Evolutionary conservation across 2,888 invertebrate species (phyloP), one percentile per base, ranked within the genome.

Genomic region (Plagodis pulveraria): DNA sequence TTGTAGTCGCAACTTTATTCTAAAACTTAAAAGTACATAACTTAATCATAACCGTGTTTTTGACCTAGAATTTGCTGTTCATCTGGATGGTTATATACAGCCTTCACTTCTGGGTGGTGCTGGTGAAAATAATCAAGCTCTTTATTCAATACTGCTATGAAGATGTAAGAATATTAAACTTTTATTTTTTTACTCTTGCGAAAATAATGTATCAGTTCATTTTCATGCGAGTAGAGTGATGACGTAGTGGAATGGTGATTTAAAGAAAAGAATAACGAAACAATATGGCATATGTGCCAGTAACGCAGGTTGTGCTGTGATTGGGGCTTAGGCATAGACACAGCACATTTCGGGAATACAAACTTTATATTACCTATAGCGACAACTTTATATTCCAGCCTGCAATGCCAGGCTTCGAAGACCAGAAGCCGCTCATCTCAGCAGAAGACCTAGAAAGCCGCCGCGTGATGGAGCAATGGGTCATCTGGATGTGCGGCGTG

Each of bases 51-150:
- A 22, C 8, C 36, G 8, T 36, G 36, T 36, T 36, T 8, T 7
- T 36, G 0, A 6, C 76, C 0, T 82, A 92, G 92, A 81, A 90
- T 62, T 76, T 91, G 10, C 74, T 92, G 11, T 91, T 89, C 72
- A 62, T 88, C 36, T 92, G 92, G 92, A 83, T 91, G 84, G 78
- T 92, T 59, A 84, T 91, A 63, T 91, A 91, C 82, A 89, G 91
- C 67, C 75, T 91, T 0, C 86, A 90, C 66, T 90, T 91, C 70
- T 92, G 92, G 92, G 66, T 72, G 34, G 66, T 87, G 48, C 66
- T 89, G 7, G 87, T 91, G 51, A 79, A 69, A 51, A 45, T 86
- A 11, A 62, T 87, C 56, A 90, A 89, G 63, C 50, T 80, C 9
- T 38, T 81, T 50, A 78, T 90, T 44, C 83, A 84, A 56, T 86